phyloP scores from a whole-genome alignment of 2,113 vertebrate genomes.

The Sardina pilchardus region DNA sequence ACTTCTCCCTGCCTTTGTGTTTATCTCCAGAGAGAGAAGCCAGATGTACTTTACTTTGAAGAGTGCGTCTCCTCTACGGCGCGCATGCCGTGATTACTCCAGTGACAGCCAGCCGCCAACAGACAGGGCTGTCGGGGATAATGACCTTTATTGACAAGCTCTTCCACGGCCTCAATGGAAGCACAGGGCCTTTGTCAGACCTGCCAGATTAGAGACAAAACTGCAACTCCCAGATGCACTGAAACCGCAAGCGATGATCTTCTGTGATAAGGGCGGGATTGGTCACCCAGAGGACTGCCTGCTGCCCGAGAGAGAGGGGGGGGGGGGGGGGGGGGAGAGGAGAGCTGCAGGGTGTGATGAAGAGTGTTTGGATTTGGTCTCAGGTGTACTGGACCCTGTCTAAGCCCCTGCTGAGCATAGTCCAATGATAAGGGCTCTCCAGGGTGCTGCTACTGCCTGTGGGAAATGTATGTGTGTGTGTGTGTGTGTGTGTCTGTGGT shows the following conservation, averaged over 20 bases:
- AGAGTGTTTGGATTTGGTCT: constrained; percentile 15
- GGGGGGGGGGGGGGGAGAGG: background rate
- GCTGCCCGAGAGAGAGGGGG: constrained; percentile 63
- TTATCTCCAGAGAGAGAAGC: background rate
- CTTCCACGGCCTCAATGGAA: background rate
- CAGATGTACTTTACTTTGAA: background rate
- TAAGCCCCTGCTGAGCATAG: background rate
- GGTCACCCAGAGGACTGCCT: background rate
- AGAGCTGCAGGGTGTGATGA: background rate
- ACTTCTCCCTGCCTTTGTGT: background rate
- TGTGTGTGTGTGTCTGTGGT: background rate
- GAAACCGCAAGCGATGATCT: background rate
- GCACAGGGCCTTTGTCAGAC: background rate
- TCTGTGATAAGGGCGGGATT: constrained; percentile 12
- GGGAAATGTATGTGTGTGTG: background rate
- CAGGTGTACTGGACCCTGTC: constrained; percentile 11
- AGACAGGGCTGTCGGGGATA: background rate
- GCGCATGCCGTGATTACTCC: background rate
- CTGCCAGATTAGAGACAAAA: constrained; percentile 12
- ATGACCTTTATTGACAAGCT: constrained; percentile 19
- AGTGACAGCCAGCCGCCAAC: background rate
- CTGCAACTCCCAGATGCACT: background rate
- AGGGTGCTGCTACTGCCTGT: constrained; percentile 1
- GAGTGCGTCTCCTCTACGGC: background rate
- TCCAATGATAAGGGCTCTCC: constrained; percentile 17